phyloP scores from a whole-genome alignment of 2,113 vertebrate genomes.

The Gymnogyps californianus region DNA sequence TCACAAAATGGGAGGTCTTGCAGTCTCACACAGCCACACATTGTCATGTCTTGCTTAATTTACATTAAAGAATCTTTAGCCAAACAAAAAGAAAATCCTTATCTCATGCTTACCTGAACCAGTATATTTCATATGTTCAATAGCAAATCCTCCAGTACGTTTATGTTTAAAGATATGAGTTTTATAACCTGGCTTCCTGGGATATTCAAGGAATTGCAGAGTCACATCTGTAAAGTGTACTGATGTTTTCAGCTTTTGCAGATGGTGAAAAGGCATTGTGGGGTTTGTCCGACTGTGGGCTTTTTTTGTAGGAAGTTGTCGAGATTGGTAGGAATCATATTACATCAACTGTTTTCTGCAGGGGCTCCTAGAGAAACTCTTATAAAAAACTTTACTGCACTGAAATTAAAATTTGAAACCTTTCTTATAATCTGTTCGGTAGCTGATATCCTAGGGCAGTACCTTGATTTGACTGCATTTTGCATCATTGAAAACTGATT shows the following conservation, averaged over 20 bases:
- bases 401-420: slow-evolving; percentile 25
- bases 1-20: neutral
- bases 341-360: neutral
- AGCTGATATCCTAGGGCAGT: neutral
- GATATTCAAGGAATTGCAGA: neutral
- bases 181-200: neutral
- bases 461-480: slow-evolving; percentile 34
- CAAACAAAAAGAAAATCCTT: neutral
- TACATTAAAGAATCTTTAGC: neutral
- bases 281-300: neutral
- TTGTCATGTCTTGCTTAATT: neutral
- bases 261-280: neutral
- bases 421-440: neutral
- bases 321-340: neutral
- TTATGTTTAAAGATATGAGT: neutral
- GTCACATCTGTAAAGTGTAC: neutral
- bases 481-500: slow-evolving; percentile 11
- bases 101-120: neutral
- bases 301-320: neutral
- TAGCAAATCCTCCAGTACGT: neutral
- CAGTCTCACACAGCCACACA: neutral
- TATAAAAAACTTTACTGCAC: neutral
- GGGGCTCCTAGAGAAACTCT: neutral
- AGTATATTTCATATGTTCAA: neutral
- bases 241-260: neutral